Evolutionary conservation across 2,888 invertebrate genomes (phyloP), one percentile per base, ranked within the genome.

Genomic region (Eugnorisma glareosa): DNA sequence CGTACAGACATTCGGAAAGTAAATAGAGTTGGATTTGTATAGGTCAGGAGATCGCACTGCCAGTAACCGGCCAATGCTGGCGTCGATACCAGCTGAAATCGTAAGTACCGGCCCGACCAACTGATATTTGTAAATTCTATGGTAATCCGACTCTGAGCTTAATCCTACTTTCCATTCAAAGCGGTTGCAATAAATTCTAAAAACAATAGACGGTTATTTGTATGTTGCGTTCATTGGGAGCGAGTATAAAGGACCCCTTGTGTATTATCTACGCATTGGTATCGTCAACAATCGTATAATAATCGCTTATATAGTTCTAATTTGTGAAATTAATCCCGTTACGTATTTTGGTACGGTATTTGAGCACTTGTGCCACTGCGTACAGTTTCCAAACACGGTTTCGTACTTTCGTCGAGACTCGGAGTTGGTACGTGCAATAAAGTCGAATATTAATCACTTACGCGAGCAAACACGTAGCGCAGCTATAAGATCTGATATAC

Each of bases 1-100:
- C 83, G 86, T 71, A 83, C 85, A 88, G 86, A 88, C 86, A 90
- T 85, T 86, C 76, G 77, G 86, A 87, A 89, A 90, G 89, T 91
- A 91, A 92, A 92, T 91, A 89, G 89, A 89, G 84, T 75, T 82
- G 81, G 86, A 91, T 92, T 90, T 92, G 90, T 93, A 91, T 88
- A 87, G 88, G 85, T 88, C 35, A 85, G 78, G 86, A 82, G 89
- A 87, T 91, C 85, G 78, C 88, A 89, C 86, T 89, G 81, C 88
- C 88, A 90, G 90, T 91, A 89, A 86, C 86, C 82, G 69, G 68
- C 72, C 82, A 77, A 79, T 79, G 78, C 72, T 54, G 59, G 67
- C 73, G 68, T 80, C 77, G 78, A 84, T 74, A 81, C 74, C 77
- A 79, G 68, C 81, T 75, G 75, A 71, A 79, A 82, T 83, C 73